These are phyloP conservation scores for Protophormia terraenovae DNA, from an alignment of 2,888 invertebrate species.

Conservation along the genomic window DNA sequence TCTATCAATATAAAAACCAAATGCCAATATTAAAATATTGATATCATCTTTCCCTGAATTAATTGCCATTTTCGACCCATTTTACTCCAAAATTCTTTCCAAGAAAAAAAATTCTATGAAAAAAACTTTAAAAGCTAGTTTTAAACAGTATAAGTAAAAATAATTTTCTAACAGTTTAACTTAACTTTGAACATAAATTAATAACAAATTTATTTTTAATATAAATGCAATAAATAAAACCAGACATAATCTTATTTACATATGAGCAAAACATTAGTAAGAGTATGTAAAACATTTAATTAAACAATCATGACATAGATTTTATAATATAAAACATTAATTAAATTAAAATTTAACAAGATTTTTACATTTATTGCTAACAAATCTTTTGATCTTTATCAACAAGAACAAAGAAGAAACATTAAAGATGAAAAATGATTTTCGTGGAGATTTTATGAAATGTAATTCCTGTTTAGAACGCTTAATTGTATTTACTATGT, in stretches of 20 bases:
- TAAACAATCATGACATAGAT: conserved; percentile 24
- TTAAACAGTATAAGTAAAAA: too few species aligned
- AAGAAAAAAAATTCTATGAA: too few species aligned
- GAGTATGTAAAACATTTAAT: conserved; percentile 19
- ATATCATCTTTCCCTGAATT: too few species aligned
- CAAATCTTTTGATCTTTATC: conserved; percentile 35
- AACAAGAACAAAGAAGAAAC: background rate
- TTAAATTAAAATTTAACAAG: conserved; percentile 9
- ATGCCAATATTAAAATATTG: too few species aligned
- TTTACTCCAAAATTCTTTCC: too few species aligned
- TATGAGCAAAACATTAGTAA: background rate
- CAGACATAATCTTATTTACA: background rate
- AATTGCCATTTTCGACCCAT: too few species aligned
- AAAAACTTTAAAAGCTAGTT: too few species aligned
- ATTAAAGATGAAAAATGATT: conserved; percentile 25
- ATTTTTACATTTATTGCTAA: conserved; percentile 20
- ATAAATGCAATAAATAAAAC: conserved; percentile 1
- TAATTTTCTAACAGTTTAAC: background rate
- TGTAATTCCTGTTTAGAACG: background rate
- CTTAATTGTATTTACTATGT: background rate
- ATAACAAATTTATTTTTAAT: background rate
- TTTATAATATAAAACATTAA: background rate
- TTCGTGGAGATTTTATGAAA: background rate
- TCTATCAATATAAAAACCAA: too few species aligned
- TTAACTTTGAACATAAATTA: background rate